These are phyloP conservation scores for Leptinotarsa haldemani DNA, from an alignment of 2,888 invertebrate genomes.

Conservation along the genomic window DNA sequence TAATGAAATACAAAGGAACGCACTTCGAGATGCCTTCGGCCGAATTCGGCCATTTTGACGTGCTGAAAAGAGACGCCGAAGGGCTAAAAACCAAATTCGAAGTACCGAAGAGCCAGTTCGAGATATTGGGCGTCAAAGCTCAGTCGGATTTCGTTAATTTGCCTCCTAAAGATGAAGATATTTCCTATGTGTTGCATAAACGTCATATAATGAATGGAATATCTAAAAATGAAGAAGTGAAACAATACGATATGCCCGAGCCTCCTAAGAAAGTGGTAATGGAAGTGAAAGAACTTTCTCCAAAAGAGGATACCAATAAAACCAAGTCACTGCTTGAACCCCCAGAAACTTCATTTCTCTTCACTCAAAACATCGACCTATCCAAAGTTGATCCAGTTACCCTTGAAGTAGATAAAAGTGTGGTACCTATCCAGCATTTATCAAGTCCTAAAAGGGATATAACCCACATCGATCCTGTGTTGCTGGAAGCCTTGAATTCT, in stretches of 20 bases:
- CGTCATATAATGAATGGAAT: conserved; percentile 89
- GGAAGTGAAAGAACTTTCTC: conserved; percentile 60
- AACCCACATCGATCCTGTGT: conserved; percentile 76
- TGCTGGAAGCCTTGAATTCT: conserved; percentile 76
- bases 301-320: conserved; percentile 53
- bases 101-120: conserved; percentile 79
- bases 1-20: conserved; percentile 71
- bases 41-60: conserved; percentile 75
- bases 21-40: conserved; percentile 66
- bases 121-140: conserved; percentile 68
- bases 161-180: conserved; percentile 75
- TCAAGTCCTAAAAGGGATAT: conserved; percentile 80
- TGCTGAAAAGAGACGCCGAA: conserved; percentile 67
- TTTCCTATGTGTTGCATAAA: conserved; percentile 87
- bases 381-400: conserved; percentile 81
- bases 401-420: conserved; percentile 76
- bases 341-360: conserved; percentile 71
- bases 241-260: conserved; percentile 44
- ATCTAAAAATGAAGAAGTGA: conserved; percentile 67
- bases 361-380: conserved; percentile 80
- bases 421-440: conserved; percentile 71
- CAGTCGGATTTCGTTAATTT: conserved; percentile 66
- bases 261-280: conserved; percentile 65
- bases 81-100: conserved; percentile 75
- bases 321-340: conserved; percentile 51